Evolutionary conservation across 1,140 invertebrate species (phyloP), one percentile per base, ranked within the genome.

Genomic region (Bacillus rossius): DNA sequence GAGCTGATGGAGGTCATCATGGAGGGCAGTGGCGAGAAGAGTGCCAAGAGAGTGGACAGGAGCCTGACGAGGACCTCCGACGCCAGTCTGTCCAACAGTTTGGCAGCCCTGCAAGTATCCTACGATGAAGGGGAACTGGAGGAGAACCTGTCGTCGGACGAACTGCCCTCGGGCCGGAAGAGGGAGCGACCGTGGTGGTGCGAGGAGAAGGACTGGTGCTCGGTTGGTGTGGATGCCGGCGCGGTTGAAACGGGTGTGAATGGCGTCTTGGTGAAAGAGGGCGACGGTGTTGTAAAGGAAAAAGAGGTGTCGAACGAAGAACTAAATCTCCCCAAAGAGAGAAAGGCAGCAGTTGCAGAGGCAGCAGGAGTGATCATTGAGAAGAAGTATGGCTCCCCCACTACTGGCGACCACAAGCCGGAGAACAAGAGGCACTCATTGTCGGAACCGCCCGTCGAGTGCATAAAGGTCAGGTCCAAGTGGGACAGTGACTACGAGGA

Each of bases 401-500:
- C 29, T 4, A 34, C 29, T 4, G 10, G 29, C 10, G 29, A 34
- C 10, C 29, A 34, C 29, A 34, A 34, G 10, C 29, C 10, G 4
- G 29, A 34, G 10, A 34, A 34, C 29, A 34, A 34, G 29, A 34
- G 29, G 10, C 29, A 7, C 5, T 34, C 29, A 34, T 10, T 34
- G 5, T 34, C 29, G 4, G 29, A 34, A 10, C 29, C 29, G 10
- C 10, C 29, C 4, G 29, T 34, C 29, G 29, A 34, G 29, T 34
- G 23, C 10, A 45, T 45, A 45, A 19, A 25, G n/a, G 55, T 57
- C 20, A 26, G 43, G 5, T 57, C 55, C 8, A 57, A 57, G 34
- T 57, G 55, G 55, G 55, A 57, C 26, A 57, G 55, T 57, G 55
- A 57, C 49, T 57, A 57, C 37, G 55, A 57, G 29, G 55, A 57